phyloP scores from a whole-genome alignment of 2,113 vertebrate species.

The Misgurnus mizolepis region DNA sequence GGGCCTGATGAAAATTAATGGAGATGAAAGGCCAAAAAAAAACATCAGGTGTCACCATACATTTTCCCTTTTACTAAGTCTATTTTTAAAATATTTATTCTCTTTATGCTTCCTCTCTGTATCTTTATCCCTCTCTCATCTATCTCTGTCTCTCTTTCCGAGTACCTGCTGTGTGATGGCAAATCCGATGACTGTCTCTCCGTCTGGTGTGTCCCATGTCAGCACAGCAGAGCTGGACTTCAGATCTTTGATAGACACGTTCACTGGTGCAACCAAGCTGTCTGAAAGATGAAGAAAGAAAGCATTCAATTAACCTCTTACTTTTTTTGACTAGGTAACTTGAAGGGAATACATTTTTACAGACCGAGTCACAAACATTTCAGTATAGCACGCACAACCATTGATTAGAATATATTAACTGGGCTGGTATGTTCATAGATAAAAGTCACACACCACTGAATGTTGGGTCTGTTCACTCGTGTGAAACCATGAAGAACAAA shows the following conservation, averaged over 20 bases:
- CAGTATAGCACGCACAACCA: too few species aligned
- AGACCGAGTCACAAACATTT: too few species aligned
- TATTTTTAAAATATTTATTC: background rate
- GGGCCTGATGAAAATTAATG: background rate
- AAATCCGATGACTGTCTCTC: constrained; percentile 93
- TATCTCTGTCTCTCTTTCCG: background rate
- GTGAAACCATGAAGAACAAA: too few species aligned
- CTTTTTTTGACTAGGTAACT: background rate
- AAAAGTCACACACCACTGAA: too few species aligned
- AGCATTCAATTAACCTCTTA: background rate
- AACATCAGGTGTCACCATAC: background rate
- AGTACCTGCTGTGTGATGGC: constrained; percentile 95
- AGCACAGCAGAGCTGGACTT: constrained; percentile 92
- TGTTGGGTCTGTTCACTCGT: too few species aligned
- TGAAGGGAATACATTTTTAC: too few species aligned
- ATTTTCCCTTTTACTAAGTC: background rate
- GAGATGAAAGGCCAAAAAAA: background rate
- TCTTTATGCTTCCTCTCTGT: background rate
- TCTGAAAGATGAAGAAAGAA: constrained; percentile 72
- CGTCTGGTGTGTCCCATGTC: constrained; percentile 95
- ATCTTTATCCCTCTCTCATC: background rate
- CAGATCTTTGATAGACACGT: constrained; percentile 91
- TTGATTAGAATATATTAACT: too few species aligned
- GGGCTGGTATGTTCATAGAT: too few species aligned
- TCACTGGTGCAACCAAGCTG: constrained; percentile 89